These are phyloP conservation scores for Heteropelma amictum DNA, from an alignment of 2,888 invertebrate genomes.

Conservation along the genomic window DNA sequence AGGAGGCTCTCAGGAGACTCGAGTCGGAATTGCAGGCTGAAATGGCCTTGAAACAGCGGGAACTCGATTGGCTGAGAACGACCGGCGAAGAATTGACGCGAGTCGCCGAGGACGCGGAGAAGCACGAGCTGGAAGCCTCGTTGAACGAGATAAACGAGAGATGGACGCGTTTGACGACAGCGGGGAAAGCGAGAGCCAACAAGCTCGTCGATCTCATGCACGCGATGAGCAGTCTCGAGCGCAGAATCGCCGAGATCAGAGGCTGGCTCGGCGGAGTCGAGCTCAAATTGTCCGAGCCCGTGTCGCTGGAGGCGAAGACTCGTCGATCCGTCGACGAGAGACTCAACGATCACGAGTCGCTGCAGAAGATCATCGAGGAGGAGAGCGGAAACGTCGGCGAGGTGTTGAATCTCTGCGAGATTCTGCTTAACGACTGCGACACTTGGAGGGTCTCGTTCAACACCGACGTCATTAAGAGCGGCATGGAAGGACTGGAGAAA, in stretches of 20 bases:
- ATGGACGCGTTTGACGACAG: constrained; percentile 84
- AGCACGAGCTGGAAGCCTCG: constrained; percentile 80
- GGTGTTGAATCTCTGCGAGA: constrained; percentile 88
- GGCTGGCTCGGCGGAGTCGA: constrained; percentile 87
- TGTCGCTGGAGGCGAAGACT: constrained; percentile 84
- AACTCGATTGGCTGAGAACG: constrained; percentile 87
- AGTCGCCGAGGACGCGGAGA: constrained; percentile 82
- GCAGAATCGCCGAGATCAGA: constrained; percentile 85
- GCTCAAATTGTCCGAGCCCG: constrained; percentile 83
- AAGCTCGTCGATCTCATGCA: constrained; percentile 86
- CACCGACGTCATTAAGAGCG: constrained; percentile 83
- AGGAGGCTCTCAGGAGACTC: constrained; percentile 85
- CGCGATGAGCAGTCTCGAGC: constrained; percentile 85
- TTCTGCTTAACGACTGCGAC: constrained; percentile 87
- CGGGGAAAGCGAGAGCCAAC: constrained; percentile 83
- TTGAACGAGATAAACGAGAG: constrained; percentile 83
- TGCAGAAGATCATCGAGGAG: constrained; percentile 87
- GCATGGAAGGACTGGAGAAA: constrained; percentile 86
- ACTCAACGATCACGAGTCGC: constrained; percentile 85
- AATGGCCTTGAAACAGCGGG: constrained; percentile 86
- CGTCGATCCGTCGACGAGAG: constrained; percentile 84
- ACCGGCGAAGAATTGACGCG: constrained; percentile 84
- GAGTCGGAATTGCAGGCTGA: constrained; percentile 88
- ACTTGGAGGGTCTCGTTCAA: constrained; percentile 86
- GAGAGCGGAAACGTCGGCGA: constrained; percentile 89